Percentiles rank a stretch among this genome's conserved stretches.
Conservation (phyloP, 2,113 vertebrate genomes). For the Mugil cephalus region DNA sequence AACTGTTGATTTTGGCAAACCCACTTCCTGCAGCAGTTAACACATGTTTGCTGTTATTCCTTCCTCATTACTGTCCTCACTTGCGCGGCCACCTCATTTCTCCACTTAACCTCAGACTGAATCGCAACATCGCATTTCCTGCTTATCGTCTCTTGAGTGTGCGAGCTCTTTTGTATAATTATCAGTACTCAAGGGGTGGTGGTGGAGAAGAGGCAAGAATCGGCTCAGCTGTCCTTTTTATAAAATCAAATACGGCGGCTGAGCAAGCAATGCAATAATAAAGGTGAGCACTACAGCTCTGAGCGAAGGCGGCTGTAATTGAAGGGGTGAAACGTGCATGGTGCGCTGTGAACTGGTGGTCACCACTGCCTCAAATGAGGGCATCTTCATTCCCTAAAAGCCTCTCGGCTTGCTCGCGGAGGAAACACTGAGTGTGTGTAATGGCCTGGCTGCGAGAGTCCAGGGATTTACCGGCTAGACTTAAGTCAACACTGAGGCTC, state of each 20-base stretch:
- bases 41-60: neutral
- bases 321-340: conserved; percentile 3
- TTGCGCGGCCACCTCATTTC: neutral
- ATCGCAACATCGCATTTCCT: neutral
- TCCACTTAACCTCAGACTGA: neutral
- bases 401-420: conserved; percentile 45
- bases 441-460: conserved; percentile 70
- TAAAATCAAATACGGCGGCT: conserved; percentile 1
- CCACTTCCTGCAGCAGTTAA: too few species aligned
- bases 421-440: conserved; percentile 50
- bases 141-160: neutral
- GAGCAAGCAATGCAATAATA: neutral
- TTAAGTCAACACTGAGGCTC: conserved; percentile 76
- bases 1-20: neutral
- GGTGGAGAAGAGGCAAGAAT: neutral
- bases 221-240: neutral
- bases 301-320: conserved; percentile 20
- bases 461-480: conserved; percentile 68
- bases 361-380: conserved; percentile 41
- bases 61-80: neutral
- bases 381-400: conserved; percentile 36
- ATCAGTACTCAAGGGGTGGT: neutral
- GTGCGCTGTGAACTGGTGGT: conserved; percentile 27
- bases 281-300: neutral
- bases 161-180: conserved; percentile 11